These are phyloP conservation scores for Eidolon dupreanum DNA, from an alignment of 2,797 vertebrate species.

Conservation along the genomic window DNA sequence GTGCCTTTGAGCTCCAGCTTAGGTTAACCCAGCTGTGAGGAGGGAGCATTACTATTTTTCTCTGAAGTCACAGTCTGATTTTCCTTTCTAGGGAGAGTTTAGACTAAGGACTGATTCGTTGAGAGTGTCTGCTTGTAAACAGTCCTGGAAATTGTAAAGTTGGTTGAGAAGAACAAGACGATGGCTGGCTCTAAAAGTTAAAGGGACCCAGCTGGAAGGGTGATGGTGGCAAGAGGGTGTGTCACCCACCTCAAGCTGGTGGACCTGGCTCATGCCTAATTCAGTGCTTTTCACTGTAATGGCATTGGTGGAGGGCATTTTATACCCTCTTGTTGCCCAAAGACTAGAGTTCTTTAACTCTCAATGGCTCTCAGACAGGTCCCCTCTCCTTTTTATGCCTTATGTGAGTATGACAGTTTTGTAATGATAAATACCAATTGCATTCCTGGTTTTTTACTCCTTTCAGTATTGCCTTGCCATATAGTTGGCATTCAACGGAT, in stretches of 20 bases:
- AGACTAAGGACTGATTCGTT: neutral
- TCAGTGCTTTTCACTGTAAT: neutral
- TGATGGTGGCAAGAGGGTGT: neutral
- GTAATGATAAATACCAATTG: neutral
- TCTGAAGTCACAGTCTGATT: conserved; percentile 17
- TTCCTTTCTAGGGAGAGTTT: conserved; percentile 26
- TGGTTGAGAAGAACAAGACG: neutral
- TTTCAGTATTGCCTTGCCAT: neutral
- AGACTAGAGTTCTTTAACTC: neutral
- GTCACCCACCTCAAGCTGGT: neutral
- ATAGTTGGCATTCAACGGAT: neutral
- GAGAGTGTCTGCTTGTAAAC: neutral
- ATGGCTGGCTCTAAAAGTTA: neutral
- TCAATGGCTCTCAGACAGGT: neutral
- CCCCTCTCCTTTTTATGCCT: neutral
- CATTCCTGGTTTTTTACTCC: neutral
- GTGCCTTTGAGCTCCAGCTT: conserved; percentile 61
- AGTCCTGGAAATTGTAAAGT: neutral
- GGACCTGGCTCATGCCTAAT: neutral
- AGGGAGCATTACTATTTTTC: neutral
- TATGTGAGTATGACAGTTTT: neutral
- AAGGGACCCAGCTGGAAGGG: neutral
- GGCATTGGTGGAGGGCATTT: neutral
- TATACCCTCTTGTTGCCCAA: neutral
- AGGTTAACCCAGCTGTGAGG: neutral